Conservation (phyloP, 2,113 vertebrate genomes). For the Serranochromis macrocephalus region DNA sequence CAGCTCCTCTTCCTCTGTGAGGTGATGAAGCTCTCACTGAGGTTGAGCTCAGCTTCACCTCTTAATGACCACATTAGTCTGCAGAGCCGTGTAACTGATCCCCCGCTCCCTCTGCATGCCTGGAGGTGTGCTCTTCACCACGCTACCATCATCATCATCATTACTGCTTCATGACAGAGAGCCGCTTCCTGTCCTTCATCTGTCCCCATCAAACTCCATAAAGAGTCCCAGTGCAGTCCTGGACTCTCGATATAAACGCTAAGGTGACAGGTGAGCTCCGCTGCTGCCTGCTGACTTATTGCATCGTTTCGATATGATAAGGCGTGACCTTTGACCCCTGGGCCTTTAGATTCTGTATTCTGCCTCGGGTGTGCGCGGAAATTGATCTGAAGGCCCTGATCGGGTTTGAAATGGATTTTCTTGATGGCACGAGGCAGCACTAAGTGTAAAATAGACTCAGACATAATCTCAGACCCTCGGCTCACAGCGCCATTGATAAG, state of each 20-base stretch:
- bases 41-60: neutral
- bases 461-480: neutral
- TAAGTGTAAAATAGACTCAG: neutral
- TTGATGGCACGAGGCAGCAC: neutral
- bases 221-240: neutral
- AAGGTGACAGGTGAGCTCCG: neutral
- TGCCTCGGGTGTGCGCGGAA: neutral
- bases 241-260: neutral
- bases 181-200: slow-evolving; percentile 33
- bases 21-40: neutral
- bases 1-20: neutral
- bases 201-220: slow-evolving; percentile 16
- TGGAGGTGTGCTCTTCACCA: neutral
- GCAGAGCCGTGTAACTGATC: neutral
- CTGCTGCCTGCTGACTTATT: slow-evolving; percentile 3
- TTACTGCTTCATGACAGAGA: slow-evolving; percentile 3
- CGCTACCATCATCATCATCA: neutral
- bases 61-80: neutral
- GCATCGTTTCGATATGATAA: neutral
- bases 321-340: slow-evolving; percentile 9
- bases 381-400: neutral
- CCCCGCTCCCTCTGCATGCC: neutral
- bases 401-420: neutral
- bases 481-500: neutral
- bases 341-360: neutral